Evolutionary conservation across 2,888 invertebrate species (phyloP), one percentile per base, ranked within the genome.

Genomic region (Eupithecia centaureata): DNA sequence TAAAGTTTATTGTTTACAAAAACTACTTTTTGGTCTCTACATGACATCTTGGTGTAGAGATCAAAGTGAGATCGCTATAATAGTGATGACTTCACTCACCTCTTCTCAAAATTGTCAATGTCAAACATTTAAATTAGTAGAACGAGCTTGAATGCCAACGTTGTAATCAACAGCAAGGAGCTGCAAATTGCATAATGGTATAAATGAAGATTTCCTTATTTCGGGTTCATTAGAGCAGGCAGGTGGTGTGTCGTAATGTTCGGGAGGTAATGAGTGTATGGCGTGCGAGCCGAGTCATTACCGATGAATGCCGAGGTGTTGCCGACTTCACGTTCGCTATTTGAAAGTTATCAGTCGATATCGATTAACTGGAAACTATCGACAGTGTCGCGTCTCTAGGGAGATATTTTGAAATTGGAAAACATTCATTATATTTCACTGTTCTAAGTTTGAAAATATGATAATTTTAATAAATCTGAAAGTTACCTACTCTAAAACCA

Each of bases 261-360:
- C 18, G 33, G 58, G 15, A 52, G 61, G 63, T 70, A 71, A 74
- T 64, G 73, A 64, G 54, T 47, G 60, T 32, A 70, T 74, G 70
- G 82, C 84, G 85, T 86, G 82, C 72, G 73, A 70, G 73, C 64
- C 76, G 82, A 78, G 81, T 83, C 74, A 73, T 73, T 74, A 73
- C 73, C 67, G 65, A 63, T 63, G 54, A 38, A 18, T 33, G 59
- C 64, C 52, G 64, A 65, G 54, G 71, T 70, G 74, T 67, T 70
- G 62, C 70, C 63, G 63, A 68, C 65, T 57, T 38, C 42, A 22
- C 51, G 51, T 52, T 68, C 63, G 62, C 64, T 61, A 69, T 72
- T 72, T 64, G 67, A 68, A 70, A 65, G 58, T 67, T 68, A 62
- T 63, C 33, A 42, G 30, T 58, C 60, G 58, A 62, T 66, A 63